phyloP scores from a whole-genome alignment of 2,113 vertebrate genomes.

The Lethenteron reissneri region DNA sequence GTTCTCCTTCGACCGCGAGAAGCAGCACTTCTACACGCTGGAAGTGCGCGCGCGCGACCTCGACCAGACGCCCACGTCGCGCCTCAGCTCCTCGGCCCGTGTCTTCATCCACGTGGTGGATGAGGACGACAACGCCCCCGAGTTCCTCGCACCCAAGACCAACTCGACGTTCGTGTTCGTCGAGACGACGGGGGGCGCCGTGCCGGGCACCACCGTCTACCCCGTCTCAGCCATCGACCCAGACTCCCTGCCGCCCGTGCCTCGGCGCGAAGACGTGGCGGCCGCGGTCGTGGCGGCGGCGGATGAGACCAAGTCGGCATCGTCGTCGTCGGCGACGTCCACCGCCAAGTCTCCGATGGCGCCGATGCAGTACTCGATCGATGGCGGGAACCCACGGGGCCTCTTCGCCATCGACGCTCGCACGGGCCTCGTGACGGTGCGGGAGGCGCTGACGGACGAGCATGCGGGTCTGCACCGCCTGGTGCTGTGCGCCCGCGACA shows the following conservation, averaged over 20 bases:
- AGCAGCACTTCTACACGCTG: conserved; percentile 93
- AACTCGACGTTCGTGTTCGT: conserved; percentile 78
- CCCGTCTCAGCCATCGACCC: conserved; percentile 53
- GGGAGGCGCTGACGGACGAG: conserved; percentile 53
- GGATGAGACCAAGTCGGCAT: conserved; percentile 26
- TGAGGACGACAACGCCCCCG: conserved; percentile 91
- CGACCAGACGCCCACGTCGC: conserved; percentile 86
- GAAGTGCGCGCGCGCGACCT: conserved; percentile 91
- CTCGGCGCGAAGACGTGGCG: conserved; percentile 64
- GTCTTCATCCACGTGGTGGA: conserved; percentile 88
- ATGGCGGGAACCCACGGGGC: conserved; percentile 76
- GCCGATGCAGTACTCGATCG: conserved; percentile 69
- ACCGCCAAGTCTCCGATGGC: conserved; percentile 14
- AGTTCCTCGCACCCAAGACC: conserved; percentile 89
- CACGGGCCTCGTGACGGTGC: conserved; percentile 88
- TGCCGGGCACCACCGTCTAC: conserved; percentile 34
- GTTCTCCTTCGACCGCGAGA: conserved; percentile 86
- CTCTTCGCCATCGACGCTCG: conserved; percentile 89
- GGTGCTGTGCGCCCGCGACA: conserved; percentile 82
- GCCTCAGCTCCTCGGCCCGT: conserved; percentile 66
- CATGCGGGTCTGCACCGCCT: conserved; percentile 78
- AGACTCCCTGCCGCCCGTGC: conserved; percentile 58
- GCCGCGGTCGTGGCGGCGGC: conserved; percentile 57
- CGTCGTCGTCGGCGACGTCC: too few relatives aligned
- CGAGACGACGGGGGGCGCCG: conserved; percentile 54